These are phyloP conservation scores for Polymixis lichenea DNA, from an alignment of 2,888 invertebrate species.

Conservation along the genomic window DNA sequence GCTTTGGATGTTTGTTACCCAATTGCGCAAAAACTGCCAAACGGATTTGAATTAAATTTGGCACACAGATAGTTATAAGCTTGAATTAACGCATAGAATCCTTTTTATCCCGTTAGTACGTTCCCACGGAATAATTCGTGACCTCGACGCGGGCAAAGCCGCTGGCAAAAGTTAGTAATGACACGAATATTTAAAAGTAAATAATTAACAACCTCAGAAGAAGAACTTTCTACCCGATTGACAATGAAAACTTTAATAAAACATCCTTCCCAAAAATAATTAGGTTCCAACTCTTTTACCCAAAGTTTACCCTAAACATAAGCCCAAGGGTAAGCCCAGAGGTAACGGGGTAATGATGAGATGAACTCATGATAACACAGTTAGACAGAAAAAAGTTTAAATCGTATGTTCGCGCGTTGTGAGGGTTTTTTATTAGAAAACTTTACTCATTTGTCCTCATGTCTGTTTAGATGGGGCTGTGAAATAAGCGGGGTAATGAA, in stretches of 20 bases:
- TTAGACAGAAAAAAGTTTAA: conserved; percentile 62
- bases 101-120: too few species aligned
- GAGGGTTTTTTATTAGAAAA: conserved; percentile 67
- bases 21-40: too few species aligned
- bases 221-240: conserved; percentile 16
- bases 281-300: conserved; percentile 33
- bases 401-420: conserved; percentile 58
- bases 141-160: too few species aligned
- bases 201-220: conserved; percentile 12
- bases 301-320: conserved; percentile 37
- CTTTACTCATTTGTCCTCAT: conserved; percentile 67
- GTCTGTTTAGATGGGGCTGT: conserved; percentile 45
- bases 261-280: conserved; percentile 43
- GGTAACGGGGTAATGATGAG: conserved; percentile 47
- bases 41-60: too few species aligned
- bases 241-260: conserved; percentile 35
- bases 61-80: too few species aligned
- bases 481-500: not conserved
- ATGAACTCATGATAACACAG: conserved; percentile 55
- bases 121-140: too few species aligned
- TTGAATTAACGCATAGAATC: too few species aligned
- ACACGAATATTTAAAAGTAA: not conserved
- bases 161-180: too few species aligned
- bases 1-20: not conserved
- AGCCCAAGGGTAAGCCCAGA: conserved; percentile 35